Base-by-base conservation (phyloP, 1,140 invertebrate species). In the Ctenoplectra terminalis region DNA sequence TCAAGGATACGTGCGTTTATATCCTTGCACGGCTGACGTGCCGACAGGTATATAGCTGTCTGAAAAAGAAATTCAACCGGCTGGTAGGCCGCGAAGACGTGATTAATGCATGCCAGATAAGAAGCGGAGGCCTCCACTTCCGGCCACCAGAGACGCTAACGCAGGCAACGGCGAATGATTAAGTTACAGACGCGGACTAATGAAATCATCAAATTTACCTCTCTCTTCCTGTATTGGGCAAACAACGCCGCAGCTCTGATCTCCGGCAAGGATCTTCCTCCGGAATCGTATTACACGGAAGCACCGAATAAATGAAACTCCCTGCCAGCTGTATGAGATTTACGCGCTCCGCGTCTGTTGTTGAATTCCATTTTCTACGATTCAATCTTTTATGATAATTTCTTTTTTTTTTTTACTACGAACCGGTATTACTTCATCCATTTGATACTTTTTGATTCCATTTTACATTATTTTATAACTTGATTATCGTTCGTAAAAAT, bases 81-180 rank as follows among this genome's bases (percentile, higher is more conserved):
- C 8, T 46, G 40, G 37, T 75, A 64, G 75, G 72, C 46, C 29
- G 50, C 3, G 86, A 60, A 48, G 64, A 73, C 76, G 73, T 87
- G 86, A 87, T 87, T 87, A 87, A 87, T 87, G 73, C 73, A 26
- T 26, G 64, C 11, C 34, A 87, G 86, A 87, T 87, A 87, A 87
- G 82, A 82, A 73, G n/a, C 34, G 58, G 13, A 29, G 63, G 56
- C 2, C 54, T 58, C 63, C 69, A 76, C 69, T 84, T 84, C 77
- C 81, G 85, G 66, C 64, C 84, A 66, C 48, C 37, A 56, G 66
- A 73, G 54, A 60, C 67, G 61, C 46, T 11, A 9, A 8, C 15
- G 20, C 46, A 60, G 60, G 73, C 79, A 86, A 86, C 81, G 56
- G 34, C 71, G 79, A 64, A 86, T 80, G 85, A 87, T 87, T 73